Evolutionary conservation across 2,113 vertebrate genomes (phyloP).

Genomic region (Phasianus colchicus): DNA sequence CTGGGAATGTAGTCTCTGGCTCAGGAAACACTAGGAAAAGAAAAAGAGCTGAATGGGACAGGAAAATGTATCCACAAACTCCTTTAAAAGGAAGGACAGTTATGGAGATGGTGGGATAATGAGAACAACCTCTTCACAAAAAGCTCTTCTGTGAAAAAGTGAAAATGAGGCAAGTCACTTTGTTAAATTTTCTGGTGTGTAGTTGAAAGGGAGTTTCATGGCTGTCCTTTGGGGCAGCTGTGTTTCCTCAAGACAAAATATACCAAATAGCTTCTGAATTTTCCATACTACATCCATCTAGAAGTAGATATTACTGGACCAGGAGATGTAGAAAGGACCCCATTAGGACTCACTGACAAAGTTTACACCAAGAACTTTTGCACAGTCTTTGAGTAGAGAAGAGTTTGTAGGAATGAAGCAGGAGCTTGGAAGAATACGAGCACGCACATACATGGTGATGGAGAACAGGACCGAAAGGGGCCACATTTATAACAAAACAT

Average conservation of each 20-base stretch:
- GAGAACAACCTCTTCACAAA: neutral
- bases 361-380: neutral
- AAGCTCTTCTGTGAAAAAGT: neutral
- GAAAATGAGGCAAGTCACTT: neutral
- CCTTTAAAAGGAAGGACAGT: neutral
- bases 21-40: neutral
- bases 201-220: neutral
- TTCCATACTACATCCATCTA: neutral
- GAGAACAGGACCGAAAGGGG: neutral
- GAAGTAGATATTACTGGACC: neutral
- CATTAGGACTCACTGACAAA: neutral
- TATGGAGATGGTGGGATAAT: neutral
- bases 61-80: neutral
- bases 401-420: neutral
- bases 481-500: neutral
- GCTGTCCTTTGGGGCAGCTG: neutral
- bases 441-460: neutral
- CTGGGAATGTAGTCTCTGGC: neutral
- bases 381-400: neutral
- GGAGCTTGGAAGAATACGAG: neutral
- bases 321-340: neutral
- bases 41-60: neutral
- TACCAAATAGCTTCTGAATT: neutral
- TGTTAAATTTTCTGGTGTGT: neutral
- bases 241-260: neutral